These are phyloP conservation scores for Berghia stephanieae DNA, from an alignment of 1,140 invertebrate species.

Conservation along the genomic window DNA sequence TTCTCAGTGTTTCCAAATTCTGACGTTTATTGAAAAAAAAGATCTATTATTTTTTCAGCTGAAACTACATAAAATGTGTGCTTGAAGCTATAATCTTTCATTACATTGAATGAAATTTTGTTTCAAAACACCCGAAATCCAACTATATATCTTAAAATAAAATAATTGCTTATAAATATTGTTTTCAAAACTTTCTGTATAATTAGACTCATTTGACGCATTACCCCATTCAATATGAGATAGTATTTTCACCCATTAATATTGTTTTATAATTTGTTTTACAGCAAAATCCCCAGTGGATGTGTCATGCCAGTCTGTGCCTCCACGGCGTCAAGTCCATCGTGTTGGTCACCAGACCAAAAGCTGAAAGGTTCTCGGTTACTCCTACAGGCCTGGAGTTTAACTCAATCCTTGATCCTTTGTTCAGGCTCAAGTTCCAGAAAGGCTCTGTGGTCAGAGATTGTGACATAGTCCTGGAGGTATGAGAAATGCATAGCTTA, in stretches of 20 bases:
- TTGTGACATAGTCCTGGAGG: slow-evolving; percentile 25
- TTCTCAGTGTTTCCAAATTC: neutral
- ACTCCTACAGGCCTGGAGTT: slow-evolving; percentile 21
- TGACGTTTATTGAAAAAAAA: neutral
- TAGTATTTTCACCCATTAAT: too few species aligned
- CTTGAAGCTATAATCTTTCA: too few species aligned
- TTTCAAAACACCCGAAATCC: too few species aligned
- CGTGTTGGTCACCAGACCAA: slow-evolving; percentile 23
- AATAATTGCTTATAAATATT: too few species aligned
- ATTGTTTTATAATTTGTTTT: too few species aligned
- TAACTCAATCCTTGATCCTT: neutral
- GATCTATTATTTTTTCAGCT: neutral
- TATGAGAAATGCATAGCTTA: neutral
- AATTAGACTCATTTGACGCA: too few species aligned
- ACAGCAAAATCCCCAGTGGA: slow-evolving; percentile 22
- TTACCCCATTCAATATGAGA: too few species aligned
- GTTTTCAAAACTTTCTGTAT: too few species aligned
- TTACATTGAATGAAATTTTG: too few species aligned
- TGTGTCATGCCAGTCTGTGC: slow-evolving; percentile 21
- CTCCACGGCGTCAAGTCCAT: slow-evolving; percentile 16
- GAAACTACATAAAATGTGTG: too few species aligned
- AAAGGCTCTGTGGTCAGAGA: neutral
- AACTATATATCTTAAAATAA: too few species aligned
- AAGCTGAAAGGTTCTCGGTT: slow-evolving; percentile 23
- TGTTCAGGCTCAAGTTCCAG: neutral